Evolutionary conservation across 2,888 invertebrate genomes (phyloP), one percentile per base, ranked within the genome.

Genomic region (Mellilla xanthometata): DNA sequence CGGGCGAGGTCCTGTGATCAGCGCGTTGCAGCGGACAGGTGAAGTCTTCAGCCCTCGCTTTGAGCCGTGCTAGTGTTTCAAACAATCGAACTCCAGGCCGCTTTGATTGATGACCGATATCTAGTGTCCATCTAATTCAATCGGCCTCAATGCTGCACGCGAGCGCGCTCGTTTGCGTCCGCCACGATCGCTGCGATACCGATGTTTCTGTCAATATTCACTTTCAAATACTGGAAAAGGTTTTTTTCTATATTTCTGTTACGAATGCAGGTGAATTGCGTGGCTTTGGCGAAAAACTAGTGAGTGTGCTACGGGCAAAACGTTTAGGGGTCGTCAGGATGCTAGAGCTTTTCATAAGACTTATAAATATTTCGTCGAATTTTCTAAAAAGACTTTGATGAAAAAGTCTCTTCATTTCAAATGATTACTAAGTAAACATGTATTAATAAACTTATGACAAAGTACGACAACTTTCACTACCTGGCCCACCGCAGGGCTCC

Each of bases 111-210:
- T 81, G 75, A 65, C 63, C 63, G 65, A 64, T 72, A 72, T 71
- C 72, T 75, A 71, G 75, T 75, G 75, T 73, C 76, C 72, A 76
- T 78, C 70, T 78, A 76, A 78, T 78, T 81, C 74, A 78, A 80
- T 74, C 72, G 75, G 61, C 70, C 70, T 70, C 65, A 58, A 69
- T 70, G 67, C 66, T 60, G 60, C 81, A 83, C 82, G 82, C 81
- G 64, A 81, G 42, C 65, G n/a, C n/a, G n/a, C n/a, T n/a, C n/a
- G n/a, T n/a, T n/a, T n/a, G n/a, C n/a, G n/a, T n/a, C 60, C 56
- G 51, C 57, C 51, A 76, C 74, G 71, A 66, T 65, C 77, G 62
- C 28, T n/a, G 43, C 49, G 51, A 55, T 55, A 52, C 46, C 35
- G 33, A 34, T 42, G 48, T 33, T 50, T 43, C 48, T 38, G 51